These are phyloP conservation scores for Lepidurus arcticus DNA, from an alignment of 1,140 invertebrate species.

Conservation along the genomic window DNA sequence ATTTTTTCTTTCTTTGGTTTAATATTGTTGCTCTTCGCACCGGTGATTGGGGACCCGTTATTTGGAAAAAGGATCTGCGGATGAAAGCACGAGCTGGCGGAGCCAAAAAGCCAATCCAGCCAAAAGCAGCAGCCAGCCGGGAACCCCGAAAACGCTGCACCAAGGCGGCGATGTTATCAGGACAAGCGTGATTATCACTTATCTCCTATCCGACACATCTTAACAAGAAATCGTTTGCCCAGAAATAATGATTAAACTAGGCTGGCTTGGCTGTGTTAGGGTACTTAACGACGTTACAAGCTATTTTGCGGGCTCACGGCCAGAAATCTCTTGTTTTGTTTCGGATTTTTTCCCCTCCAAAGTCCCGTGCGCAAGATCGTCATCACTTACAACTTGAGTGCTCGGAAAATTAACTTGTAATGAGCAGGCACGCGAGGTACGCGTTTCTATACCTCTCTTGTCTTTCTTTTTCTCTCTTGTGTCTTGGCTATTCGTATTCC, in stretches of 20 bases:
- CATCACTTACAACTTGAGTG: not conserved
- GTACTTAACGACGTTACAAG: conserved; percentile 14
- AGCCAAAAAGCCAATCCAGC: not conserved
- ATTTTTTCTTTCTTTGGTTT: too few species aligned
- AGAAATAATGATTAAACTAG: conserved; percentile 22
- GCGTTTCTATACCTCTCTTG: not conserved
- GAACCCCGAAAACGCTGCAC: not conserved
- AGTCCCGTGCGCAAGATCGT: not conserved
- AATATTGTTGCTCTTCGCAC: not conserved
- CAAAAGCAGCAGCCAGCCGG: not conserved
- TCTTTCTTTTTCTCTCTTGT: not conserved
- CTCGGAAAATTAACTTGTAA: conserved; percentile 16
- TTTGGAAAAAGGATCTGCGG: not conserved
- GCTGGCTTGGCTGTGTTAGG: not conserved
- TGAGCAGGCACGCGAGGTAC: conserved; percentile 20
- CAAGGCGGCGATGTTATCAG: conserved; percentile 8
- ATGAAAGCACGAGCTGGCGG: not conserved
- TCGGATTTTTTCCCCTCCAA: not conserved
- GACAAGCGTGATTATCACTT: conserved; percentile 21
- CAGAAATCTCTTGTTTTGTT: not conserved
- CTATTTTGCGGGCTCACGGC: not conserved
- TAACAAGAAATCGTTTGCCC: conserved; percentile 21
- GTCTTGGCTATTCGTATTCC: not conserved
- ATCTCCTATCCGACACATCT: conserved; percentile 21
- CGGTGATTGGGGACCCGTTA: not conserved